These are phyloP conservation scores for Folsomia candida DNA, from an alignment of 2,888 invertebrate genomes.

Conservation along the genomic window DNA sequence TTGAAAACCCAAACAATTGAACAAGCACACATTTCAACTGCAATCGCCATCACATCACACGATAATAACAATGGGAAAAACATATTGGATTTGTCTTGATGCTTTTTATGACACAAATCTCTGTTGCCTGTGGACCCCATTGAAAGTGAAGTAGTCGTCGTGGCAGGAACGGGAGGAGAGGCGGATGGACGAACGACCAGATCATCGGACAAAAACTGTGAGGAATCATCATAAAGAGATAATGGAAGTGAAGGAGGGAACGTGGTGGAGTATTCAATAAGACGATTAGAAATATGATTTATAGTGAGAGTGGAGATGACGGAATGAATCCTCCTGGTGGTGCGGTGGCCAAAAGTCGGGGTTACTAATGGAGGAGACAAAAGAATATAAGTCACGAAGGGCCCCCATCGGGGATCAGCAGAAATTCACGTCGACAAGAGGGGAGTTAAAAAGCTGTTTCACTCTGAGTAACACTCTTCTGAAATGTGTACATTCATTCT, in stretches of 20 bases:
- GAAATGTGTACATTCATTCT: neutral
- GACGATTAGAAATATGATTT: conserved; percentile 25
- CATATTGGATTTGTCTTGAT: neutral
- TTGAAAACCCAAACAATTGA: too few relatives aligned
- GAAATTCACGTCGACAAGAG: conserved; percentile 21
- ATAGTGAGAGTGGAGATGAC: conserved; percentile 23
- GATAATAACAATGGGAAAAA: neutral
- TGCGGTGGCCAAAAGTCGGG: conserved; percentile 23
- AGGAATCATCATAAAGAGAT: neutral
- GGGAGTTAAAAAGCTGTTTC: conserved; percentile 18
- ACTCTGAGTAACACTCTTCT: neutral
- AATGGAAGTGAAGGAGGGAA: conserved; percentile 6
- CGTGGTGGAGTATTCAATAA: conserved; percentile 18
- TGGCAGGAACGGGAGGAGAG: neutral
- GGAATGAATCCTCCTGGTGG: conserved; percentile 1
- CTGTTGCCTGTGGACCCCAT: too few relatives aligned
- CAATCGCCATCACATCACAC: neutral
- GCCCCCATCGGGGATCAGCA: conserved; percentile 38
- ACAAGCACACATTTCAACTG: too few relatives aligned
- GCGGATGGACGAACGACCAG: too few relatives aligned
- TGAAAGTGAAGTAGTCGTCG: neutral
- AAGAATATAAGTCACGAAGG: conserved; percentile 46
- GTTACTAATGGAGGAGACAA: conserved; percentile 27
- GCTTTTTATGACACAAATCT: neutral
- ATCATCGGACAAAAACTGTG: neutral